Evolutionary conservation across 2,888 invertebrate species (phyloP).

Genomic region (Cerceris ruficornis): DNA sequence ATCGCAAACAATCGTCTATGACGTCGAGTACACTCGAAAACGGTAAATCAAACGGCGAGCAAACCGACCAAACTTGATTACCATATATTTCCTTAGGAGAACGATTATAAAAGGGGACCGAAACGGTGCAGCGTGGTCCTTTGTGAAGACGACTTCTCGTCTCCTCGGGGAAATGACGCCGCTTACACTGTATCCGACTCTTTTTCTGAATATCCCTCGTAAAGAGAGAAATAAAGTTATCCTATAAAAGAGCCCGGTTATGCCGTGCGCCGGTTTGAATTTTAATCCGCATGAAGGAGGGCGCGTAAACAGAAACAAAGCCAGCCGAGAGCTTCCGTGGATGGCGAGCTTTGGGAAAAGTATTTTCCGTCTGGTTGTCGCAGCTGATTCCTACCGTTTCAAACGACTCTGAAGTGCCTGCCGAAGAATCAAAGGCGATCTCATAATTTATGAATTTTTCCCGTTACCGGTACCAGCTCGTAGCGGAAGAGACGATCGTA

Average conservation of each 20-base stretch:
- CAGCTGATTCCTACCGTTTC: no score
- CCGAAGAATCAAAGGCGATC: neutral
- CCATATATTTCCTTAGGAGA: conserved; percentile 14
- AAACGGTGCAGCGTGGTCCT: neutral
- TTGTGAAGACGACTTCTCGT: conserved; percentile 14
- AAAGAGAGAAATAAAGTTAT: conserved; percentile 22
- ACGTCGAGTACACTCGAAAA: conserved; percentile 6
- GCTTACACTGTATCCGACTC: conserved; percentile 14
- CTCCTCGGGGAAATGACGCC: conserved; percentile 29
- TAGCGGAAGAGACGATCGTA: neutral
- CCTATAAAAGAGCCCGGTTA: conserved; percentile 11
- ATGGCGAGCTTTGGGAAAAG: no score
- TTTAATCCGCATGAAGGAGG: conserved; percentile 22
- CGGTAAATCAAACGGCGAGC: conserved; percentile 38
- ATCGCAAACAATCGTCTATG: conserved; percentile 7
- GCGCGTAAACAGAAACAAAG: no score
- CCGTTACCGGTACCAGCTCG: neutral
- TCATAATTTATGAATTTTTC: neutral
- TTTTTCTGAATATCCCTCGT: conserved; percentile 9
- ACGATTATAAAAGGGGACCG: conserved; percentile 31
- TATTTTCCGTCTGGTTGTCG: no score
- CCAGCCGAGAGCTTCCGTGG: no score
- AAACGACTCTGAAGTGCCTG: no score
- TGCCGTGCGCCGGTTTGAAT: conserved; percentile 23
- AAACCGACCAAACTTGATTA: conserved; percentile 14